Conservation (phyloP, 2,113 vertebrate species). For the Holacanthus passer region DNA sequence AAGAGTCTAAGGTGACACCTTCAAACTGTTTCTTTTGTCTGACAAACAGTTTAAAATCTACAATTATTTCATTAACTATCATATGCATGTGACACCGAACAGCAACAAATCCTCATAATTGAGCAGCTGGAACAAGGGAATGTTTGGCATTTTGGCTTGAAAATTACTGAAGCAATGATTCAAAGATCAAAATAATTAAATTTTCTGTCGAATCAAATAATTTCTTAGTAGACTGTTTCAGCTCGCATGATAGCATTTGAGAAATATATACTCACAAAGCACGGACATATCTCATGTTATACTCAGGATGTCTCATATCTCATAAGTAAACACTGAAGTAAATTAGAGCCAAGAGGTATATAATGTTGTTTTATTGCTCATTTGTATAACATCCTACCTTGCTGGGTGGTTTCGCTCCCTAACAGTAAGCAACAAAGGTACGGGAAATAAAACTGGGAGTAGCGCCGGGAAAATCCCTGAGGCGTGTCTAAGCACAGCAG, state of each 20-base stretch:
- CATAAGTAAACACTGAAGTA: too few species aligned
- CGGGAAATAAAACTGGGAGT: constrained; percentile 11
- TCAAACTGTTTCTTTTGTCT: neutral
- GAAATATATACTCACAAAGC: neutral
- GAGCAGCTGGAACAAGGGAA: neutral
- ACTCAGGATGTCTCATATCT: too few species aligned
- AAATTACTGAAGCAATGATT: too few species aligned
- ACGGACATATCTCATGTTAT: neutral
- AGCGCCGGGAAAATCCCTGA: constrained; percentile 3
- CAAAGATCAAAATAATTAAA: neutral
- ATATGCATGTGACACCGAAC: neutral
- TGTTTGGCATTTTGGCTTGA: neutral
- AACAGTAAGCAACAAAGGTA: constrained; percentile 19
- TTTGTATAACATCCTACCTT: neutral
- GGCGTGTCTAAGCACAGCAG: constrained; percentile 12
- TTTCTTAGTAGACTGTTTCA: neutral
- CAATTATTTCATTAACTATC: neutral
- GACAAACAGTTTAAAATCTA: neutral
- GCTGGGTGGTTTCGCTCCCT: constrained; percentile 10
- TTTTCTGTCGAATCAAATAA: neutral
- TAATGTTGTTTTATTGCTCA: constrained; percentile 16
- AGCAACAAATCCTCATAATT: neutral
- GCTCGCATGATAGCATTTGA: neutral
- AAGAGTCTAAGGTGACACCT: neutral
- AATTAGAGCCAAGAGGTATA: constrained; percentile 8